Conservation (phyloP, 37 sponge, comb jelly and placozoan species). For the Agelas oroides region DNA sequence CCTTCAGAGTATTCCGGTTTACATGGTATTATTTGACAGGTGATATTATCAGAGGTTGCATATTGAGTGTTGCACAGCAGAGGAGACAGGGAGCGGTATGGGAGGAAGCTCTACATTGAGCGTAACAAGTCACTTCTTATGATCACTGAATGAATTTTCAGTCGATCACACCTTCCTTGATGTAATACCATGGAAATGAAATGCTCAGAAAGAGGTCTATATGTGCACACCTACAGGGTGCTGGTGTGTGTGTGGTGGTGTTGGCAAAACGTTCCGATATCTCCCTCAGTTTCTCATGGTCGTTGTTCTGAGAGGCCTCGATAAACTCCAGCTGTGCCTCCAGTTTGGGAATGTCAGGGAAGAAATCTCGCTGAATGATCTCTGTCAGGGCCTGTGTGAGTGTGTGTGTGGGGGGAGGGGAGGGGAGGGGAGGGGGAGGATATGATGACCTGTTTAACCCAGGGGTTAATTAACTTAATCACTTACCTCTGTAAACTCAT, state of each 20-base stretch:
- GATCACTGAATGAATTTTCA: no score
- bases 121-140: no score
- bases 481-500: constrained; percentile 80
- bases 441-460: background rate
- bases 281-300: constrained; percentile 52
- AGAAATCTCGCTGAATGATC: constrained; percentile 95
- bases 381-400: constrained; percentile 66
- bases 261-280: constrained; percentile 72
- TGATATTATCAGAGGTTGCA: no score
- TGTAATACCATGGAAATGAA: no score
- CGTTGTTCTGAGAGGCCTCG: constrained; percentile 59
- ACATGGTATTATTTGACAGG: no score
- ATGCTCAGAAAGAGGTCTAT: no score
- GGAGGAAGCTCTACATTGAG: no score
- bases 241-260: constrained; percentile 24
- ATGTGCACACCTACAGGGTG: background rate
- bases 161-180: no score
- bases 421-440: no score
- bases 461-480: background rate
- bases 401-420: background rate
- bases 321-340: constrained; percentile 78
- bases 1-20: no score
- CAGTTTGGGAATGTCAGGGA: constrained; percentile 89
- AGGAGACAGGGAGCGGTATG: no score
- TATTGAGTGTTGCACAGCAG: no score